These are phyloP conservation scores for Cylas formicarius DNA, from an alignment of 1,140 invertebrate genomes.

Conservation along the genomic window DNA sequence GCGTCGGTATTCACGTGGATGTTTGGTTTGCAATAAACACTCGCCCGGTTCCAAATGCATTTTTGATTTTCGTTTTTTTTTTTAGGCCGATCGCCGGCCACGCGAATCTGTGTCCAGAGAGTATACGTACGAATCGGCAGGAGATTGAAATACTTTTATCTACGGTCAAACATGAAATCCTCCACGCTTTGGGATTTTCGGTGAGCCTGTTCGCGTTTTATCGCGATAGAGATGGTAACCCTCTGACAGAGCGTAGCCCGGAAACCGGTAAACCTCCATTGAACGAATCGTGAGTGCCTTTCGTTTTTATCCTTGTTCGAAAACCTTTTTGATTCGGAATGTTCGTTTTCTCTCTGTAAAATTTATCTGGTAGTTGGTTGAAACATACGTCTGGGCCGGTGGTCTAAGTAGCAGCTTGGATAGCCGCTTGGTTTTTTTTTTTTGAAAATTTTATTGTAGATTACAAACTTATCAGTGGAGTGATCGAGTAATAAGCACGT, in stretches of 20 bases:
- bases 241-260: constrained; percentile 68
- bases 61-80: constrained; percentile 22
- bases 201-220: constrained; percentile 93
- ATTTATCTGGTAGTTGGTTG: neutral
- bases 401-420: neutral
- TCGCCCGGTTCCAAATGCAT: too few species aligned
- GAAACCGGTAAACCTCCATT: constrained; percentile 82
- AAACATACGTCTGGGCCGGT: neutral
- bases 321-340: neutral
- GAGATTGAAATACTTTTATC: constrained; percentile 89
- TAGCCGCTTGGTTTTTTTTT: too few species aligned
- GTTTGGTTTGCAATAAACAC: too few species aligned
- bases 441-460: constrained; percentile 48
- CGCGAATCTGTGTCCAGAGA: constrained; percentile 95
- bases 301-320: neutral
- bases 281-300: constrained; percentile 71
- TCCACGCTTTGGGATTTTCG: constrained; percentile 95
- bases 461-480: constrained; percentile 92
- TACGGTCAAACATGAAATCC: constrained; percentile 97
- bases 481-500: constrained; percentile 74
- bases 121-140: constrained; percentile 86
- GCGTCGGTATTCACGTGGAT: too few species aligned
- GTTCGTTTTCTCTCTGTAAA: constrained; percentile 1
- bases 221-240: constrained; percentile 74
- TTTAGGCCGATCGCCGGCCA: constrained; percentile 94